phyloP scores from a whole-genome alignment of 2,888 invertebrate genomes.

The Drosophila cracens region DNA sequence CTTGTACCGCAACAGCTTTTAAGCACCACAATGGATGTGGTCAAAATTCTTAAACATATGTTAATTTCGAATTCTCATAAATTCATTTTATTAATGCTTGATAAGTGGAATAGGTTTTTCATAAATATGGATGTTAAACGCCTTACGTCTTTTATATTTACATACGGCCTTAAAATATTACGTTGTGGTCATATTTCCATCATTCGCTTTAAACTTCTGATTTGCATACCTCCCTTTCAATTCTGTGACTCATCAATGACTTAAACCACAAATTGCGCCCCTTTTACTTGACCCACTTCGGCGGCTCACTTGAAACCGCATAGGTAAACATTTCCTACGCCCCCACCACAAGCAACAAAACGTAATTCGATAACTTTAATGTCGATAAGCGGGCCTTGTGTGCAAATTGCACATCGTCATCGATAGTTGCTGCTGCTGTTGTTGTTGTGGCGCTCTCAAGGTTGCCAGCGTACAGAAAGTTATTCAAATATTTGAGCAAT shows the following conservation, averaged over 20 bases:
- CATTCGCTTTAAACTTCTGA: conserved; percentile 14
- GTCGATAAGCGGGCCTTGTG: not conserved
- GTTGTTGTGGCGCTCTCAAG: conserved; percentile 44
- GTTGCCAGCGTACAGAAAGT: conserved; percentile 47
- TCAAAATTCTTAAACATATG: not conserved
- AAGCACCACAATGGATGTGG: not conserved
- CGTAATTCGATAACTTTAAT: conserved; percentile 38
- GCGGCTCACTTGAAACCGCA: conserved; percentile 8
- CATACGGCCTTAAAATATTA: conserved; percentile 25
- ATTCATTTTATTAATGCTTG: not conserved
- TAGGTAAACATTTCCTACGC: conserved; percentile 23
- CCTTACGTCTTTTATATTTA: conserved; percentile 9
- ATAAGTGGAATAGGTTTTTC: not conserved
- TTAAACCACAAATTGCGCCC: conserved; percentile 16
- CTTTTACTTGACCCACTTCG: conserved; percentile 43
- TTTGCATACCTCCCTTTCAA: not conserved
- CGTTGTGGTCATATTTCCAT: conserved; percentile 15
- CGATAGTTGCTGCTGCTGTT: conserved; percentile 20
- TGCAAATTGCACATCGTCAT: conserved; percentile 16
- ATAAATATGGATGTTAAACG: conserved; percentile 5
- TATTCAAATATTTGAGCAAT: conserved; percentile 57
- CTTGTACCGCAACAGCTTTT: not conserved
- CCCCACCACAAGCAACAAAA: conserved; percentile 15
- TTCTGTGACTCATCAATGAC: conserved; percentile 39
- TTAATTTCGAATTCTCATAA: not conserved